These are phyloP conservation scores for Tholera decimalis DNA, from an alignment of 2,888 invertebrate species.

Conservation along the genomic window DNA sequence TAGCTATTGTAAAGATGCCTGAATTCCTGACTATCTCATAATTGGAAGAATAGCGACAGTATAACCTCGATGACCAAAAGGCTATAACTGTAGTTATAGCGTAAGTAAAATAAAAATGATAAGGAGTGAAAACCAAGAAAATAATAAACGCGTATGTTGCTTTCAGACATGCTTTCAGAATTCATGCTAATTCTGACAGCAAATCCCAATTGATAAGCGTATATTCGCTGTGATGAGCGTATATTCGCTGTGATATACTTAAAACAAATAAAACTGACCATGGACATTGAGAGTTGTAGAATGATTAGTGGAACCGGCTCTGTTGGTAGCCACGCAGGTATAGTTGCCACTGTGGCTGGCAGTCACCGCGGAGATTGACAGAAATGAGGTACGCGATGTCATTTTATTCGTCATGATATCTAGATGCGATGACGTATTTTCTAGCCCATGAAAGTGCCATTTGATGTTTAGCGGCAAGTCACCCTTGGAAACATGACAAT, in stretches of 20 bases:
- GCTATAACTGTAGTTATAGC: background rate
- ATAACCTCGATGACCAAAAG: background rate
- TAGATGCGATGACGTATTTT: slow-evolving; percentile 90
- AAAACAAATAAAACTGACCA: slow-evolving; percentile 85
- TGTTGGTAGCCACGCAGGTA: slow-evolving; percentile 94
- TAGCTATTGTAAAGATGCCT: slow-evolving; percentile 75
- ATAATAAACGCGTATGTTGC: slow-evolving; percentile 75
- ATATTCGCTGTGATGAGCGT: slow-evolving; percentile 71
- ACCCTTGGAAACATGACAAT: slow-evolving; percentile 94
- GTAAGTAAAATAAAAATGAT: slow-evolving; percentile 57
- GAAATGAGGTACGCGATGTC: slow-evolving; percentile 93
- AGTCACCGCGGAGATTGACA: slow-evolving; percentile 94
- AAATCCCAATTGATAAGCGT: slow-evolving; percentile 71
- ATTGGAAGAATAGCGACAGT: background rate
- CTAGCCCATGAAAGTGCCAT: slow-evolving; percentile 94
- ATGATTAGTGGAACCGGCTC: slow-evolving; percentile 93
- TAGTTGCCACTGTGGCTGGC: slow-evolving; percentile 94
- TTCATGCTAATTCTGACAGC: slow-evolving; percentile 84
- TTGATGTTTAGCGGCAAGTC: slow-evolving; percentile 94
- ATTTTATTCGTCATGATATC: slow-evolving; percentile 93
- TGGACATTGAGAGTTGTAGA: slow-evolving; percentile 92
- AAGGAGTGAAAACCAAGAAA: slow-evolving; percentile 65
- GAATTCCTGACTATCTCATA: slow-evolving; percentile 86
- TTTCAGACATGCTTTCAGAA: slow-evolving; percentile 76
- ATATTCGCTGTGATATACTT: slow-evolving; percentile 70